Percentiles rank a stretch among this genome's conserved stretches.
Conservation (phyloP, 2,888 invertebrate genomes). For the Drosophila gaucha region DNA sequence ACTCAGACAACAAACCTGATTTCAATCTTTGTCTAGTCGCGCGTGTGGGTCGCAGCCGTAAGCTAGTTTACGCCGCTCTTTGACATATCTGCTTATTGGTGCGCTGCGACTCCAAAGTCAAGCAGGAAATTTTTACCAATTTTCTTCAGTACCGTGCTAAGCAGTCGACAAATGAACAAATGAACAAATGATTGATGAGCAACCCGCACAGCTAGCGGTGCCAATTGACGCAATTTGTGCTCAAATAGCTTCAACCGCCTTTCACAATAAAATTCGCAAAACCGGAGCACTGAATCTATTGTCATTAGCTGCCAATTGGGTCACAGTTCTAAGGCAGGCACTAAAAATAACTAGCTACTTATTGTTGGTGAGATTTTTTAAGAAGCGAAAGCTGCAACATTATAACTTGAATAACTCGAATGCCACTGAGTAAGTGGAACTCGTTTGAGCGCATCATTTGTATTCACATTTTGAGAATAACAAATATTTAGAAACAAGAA, state of each 20-base stretch:
- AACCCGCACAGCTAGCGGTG: conserved; percentile 27
- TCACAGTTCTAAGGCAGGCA: conserved; percentile 44
- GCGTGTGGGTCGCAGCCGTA: conserved; percentile 33
- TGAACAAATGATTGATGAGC: conserved; percentile 51
- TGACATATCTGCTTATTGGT: conserved; percentile 68
- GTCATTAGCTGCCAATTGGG: conserved; percentile 59
- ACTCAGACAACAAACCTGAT: conserved; percentile 58
- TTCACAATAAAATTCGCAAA: conserved; percentile 52
- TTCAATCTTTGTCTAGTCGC: conserved; percentile 9
- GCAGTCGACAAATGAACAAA: conserved; percentile 40
- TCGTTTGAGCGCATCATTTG: conserved; percentile 29
- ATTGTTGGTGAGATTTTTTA: conserved; percentile 29
- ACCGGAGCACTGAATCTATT: conserved; percentile 45
- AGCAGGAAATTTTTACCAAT: conserved; percentile 62
- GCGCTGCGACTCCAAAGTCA: conserved; percentile 34
- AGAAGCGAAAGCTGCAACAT: conserved; percentile 44
- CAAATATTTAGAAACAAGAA: not conserved
- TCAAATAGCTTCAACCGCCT: conserved; percentile 46
- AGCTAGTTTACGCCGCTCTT: conserved; percentile 22
- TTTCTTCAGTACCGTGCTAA: conserved; percentile 33
- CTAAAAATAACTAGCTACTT: conserved; percentile 28
- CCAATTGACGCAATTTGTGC: conserved; percentile 66
- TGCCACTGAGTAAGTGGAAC: conserved; percentile 27
- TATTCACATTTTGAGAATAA: not conserved
- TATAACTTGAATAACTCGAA: conserved; percentile 9